Base-by-base conservation (phyloP, 2,113 vertebrate species). In the Salvelinus alpinus region DNA sequence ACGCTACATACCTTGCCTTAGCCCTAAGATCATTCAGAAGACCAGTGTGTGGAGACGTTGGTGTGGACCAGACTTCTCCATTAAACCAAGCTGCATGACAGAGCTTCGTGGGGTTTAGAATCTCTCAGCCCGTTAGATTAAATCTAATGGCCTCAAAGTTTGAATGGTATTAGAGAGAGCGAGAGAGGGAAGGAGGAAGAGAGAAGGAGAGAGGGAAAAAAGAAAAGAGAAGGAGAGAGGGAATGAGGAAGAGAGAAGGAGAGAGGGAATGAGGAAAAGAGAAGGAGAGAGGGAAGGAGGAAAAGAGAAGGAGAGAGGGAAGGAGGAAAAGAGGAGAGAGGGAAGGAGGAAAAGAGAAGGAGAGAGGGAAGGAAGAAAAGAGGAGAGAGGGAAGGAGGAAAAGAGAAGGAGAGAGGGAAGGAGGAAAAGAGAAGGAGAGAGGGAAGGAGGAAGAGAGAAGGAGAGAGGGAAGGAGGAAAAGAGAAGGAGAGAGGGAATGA, bases 131-230 rank as follows among this genome's bases (percentile, higher is more conserved):
- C 25, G 5, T 51, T 16, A 1, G 29, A 77, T 74, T 1, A 47
- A 74, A 77, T 62, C 1, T 1, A 54, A 47, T 71, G 44, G 51
- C 13, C n/a, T 13, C 31, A n/a, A 5, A 60, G 29, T 57, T 65
- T n/a, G 51, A 16, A 24, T 47, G 34, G 16, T 79, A 76, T 73
- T 57, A 64, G 72, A 5, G 74, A 24, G n/a, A 27, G 64, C 1
- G 22, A 20, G 4, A n/a, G 59, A 62, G 8, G 20, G 16, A 62
- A 11, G 20, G 22, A 14, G 20, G 2, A 14, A 2, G 22, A 27
- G 22, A 27, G 54, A 24, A 24, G 57, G 70, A 71, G 70, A 51
- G 70, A 20, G 3, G 18, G 59, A n/a, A 60, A 3, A 20, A 22
- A 20, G 59, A 60, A 48, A 22, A 25, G 5, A n/a, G 59, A 14